These are phyloP conservation scores for Orchesella flavescens DNA, from an alignment of 2,888 invertebrate species.

Conservation along the genomic window DNA sequence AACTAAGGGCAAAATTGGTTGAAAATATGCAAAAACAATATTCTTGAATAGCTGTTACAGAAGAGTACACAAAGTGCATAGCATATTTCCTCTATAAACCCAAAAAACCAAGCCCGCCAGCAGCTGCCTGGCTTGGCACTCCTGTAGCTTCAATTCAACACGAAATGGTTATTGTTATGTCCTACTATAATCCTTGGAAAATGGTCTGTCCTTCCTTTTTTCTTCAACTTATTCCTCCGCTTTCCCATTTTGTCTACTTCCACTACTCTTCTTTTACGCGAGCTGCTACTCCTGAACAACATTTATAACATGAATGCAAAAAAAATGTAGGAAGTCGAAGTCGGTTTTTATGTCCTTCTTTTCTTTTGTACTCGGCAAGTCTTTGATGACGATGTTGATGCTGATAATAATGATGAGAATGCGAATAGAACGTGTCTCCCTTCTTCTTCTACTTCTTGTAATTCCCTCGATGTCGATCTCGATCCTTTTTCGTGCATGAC, in stretches of 20 bases:
- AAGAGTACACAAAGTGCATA: not conserved
- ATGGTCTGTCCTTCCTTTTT: slow-evolving; percentile 14
- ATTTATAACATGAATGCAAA: not conserved
- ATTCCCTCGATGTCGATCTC: no score
- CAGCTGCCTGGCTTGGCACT: slow-evolving; percentile 30
- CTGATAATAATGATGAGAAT: not conserved
- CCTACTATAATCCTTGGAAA: slow-evolving; percentile 25
- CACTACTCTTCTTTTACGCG: not conserved
- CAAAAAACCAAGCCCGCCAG: slow-evolving; percentile 2
- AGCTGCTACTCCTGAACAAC: no score
- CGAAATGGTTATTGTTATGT: slow-evolving; percentile 53
- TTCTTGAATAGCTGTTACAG: slow-evolving; percentile 14
- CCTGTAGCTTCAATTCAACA: slow-evolving; percentile 33
- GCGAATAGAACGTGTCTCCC: not conserved
- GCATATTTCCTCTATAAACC: not conserved
- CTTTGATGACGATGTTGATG: not conserved
- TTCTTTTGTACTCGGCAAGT: not conserved
- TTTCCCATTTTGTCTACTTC: not conserved
- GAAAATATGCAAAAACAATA: slow-evolving; percentile 42
- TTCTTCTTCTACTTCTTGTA: not conserved
- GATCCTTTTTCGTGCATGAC: slow-evolving; percentile 22
- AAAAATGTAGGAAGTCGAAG: not conserved
- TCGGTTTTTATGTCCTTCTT: not conserved
- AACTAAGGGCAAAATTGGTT: slow-evolving; percentile 46
- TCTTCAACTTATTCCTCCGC: not conserved